Evolutionary conservation across 1,140 invertebrate species (phyloP).

Genomic region (Macrocentrus cingulum): DNA sequence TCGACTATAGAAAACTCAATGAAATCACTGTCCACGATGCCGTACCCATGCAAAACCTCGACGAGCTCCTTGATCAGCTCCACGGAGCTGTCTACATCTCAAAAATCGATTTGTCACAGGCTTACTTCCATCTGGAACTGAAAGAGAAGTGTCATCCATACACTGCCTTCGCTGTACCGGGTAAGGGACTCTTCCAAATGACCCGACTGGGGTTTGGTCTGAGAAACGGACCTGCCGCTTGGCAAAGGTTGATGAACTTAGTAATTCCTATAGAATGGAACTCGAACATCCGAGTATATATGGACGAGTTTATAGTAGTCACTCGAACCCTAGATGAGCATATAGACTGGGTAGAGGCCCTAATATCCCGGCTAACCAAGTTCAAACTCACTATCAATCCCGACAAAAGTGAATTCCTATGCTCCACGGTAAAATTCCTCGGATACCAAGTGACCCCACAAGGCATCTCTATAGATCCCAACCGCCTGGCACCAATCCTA

Average conservation of each 20-base stretch:
- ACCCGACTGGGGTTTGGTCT: constrained; percentile 45
- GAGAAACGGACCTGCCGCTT: constrained; percentile 37
- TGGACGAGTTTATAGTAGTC: constrained; percentile 31
- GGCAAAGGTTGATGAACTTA: constrained; percentile 36
- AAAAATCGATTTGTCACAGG: constrained; percentile 36
- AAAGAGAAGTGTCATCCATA: constrained; percentile 22
- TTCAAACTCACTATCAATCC: constrained; percentile 11
- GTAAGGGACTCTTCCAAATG: constrained; percentile 38
- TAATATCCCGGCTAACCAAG: neutral
- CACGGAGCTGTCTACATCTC: constrained; percentile 42
- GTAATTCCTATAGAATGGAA: constrained; percentile 17
- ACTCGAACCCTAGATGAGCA: neutral
- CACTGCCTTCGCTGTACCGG: constrained; percentile 25
- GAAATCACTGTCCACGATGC: constrained; percentile 46
- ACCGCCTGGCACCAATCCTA: constrained; percentile 27
- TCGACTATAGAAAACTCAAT: constrained; percentile 55
- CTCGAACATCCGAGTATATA: constrained; percentile 27
- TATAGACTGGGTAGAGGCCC: constrained; percentile 40
- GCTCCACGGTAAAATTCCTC: constrained; percentile 13
- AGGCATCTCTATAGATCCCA: neutral
- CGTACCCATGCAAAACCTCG: constrained; percentile 56
- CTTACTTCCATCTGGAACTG: constrained; percentile 29
- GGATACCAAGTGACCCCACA: constrained; percentile 21
- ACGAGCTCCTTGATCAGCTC: constrained; percentile 53
- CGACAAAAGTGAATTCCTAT: constrained; percentile 27